Evolutionary conservation across 2,797 vertebrate species (phyloP).

Genomic region (Sciaenops ocellatus): DNA sequence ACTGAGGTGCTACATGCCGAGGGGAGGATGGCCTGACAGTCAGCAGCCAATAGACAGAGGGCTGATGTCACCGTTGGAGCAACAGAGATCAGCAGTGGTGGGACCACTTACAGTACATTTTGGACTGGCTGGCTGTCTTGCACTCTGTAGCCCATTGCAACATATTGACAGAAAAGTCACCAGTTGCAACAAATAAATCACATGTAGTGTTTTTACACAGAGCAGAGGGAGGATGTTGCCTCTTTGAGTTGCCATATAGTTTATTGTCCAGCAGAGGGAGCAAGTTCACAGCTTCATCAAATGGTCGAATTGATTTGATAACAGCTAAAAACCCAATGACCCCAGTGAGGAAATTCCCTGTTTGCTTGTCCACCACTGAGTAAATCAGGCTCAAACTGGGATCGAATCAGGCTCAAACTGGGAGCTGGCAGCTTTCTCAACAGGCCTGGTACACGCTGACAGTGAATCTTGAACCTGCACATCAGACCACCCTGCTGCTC

Average conservation of each 20-base stretch:
- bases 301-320: constrained; percentile 8
- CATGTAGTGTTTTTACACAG: not conserved
- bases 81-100: constrained; percentile 56
- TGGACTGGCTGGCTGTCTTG: constrained; percentile 7
- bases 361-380: not conserved
- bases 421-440: not conserved
- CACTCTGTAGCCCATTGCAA: not conserved
- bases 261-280: constrained; percentile 65
- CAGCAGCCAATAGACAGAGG: constrained; percentile 70
- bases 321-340: not conserved
- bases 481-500: not conserved
- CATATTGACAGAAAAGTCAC: constrained; percentile 1
- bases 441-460: not conserved
- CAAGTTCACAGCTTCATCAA: constrained; percentile 5
- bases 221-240: not conserved
- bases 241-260: not conserved
- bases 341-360: not conserved
- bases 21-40: constrained; percentile 70
- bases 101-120: constrained; percentile 42
- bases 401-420: not conserved
- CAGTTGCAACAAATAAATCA: not conserved
- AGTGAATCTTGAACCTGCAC: not conserved
- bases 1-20: constrained; percentile 56
- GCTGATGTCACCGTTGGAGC: constrained; percentile 68
- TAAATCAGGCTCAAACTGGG: not conserved